A percentile compares a stretch with the other conserved stretches of the same genome.
These are phyloP conservation scores for Nasua narica DNA, from an alignment of 2,797 vertebrate genomes.

Conservation along the genomic window DNA sequence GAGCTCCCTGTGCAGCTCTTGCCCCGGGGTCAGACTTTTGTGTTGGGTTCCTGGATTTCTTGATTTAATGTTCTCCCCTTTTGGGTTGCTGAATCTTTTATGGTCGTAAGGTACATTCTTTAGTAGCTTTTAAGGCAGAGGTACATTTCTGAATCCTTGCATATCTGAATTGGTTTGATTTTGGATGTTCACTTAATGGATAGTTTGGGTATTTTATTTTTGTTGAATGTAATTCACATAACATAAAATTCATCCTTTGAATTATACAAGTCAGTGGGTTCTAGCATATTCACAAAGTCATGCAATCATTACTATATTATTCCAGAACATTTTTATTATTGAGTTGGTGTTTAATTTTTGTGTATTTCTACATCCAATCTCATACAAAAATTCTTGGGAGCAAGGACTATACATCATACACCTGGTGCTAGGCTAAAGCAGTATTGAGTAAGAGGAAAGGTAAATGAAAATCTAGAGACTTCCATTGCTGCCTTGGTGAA, in stretches of 20 bases:
- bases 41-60: neutral
- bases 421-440: neutral
- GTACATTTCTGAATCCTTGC: neutral
- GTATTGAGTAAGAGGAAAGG: neutral
- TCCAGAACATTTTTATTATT: neutral
- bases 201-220: neutral
- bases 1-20: neutral
- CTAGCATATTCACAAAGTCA: neutral
- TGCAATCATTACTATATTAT: neutral
- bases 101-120: neutral
- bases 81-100: neutral
- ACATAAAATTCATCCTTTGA: neutral
- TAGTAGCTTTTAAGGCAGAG: neutral
- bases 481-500: neutral
- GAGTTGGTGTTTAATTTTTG: neutral
- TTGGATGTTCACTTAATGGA: neutral
- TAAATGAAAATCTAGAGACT: neutral
- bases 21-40: neutral
- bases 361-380: neutral
- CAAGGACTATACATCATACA: neutral
- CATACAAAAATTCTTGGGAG: neutral
- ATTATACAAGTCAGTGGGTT: neutral
- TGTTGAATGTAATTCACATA: neutral
- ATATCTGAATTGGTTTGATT: constrained; percentile 11
- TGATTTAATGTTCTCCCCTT: neutral